phyloP scores from a whole-genome alignment of 2,888 invertebrate genomes.

The Clunio marinus region DNA sequence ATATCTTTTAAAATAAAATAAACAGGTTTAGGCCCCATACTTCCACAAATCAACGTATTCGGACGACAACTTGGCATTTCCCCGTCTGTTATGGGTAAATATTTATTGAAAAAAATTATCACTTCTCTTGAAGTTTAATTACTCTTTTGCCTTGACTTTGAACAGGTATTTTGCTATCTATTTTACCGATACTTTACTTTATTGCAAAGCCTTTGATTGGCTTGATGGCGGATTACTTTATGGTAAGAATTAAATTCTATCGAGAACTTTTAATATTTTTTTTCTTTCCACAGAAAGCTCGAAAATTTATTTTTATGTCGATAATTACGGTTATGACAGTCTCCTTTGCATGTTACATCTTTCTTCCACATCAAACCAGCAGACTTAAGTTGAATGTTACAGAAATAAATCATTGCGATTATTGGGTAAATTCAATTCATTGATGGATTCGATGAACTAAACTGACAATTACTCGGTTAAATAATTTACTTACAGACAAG shows the following conservation, averaged over 20 bases:
- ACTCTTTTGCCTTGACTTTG: not conserved
- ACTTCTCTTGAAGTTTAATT: too few relatives aligned
- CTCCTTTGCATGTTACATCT: conserved; percentile 66
- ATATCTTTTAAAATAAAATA: conserved; percentile 38
- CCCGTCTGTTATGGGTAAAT: conserved; percentile 67
- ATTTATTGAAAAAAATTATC: too few relatives aligned
- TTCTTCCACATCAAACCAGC: conserved; percentile 54
- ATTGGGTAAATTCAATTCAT: conserved; percentile 16
- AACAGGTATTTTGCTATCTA: conserved; percentile 48
- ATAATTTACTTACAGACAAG: not conserved
- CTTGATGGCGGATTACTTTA: conserved; percentile 68
- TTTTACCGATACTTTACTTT: conserved; percentile 71
- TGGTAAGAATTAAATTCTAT: conserved; percentile 49
- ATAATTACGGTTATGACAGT: conserved; percentile 62
- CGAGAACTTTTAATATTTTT: not conserved
- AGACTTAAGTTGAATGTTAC: conserved; percentile 41
- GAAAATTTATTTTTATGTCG: conserved; percentile 68
- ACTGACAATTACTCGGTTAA: not conserved
- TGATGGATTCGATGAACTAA: too few relatives aligned
- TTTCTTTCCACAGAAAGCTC: conserved; percentile 50
- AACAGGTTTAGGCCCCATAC: conserved; percentile 74
- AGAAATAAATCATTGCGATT: conserved; percentile 12
- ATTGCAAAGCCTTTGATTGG: conserved; percentile 73
- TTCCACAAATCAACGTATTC: conserved; percentile 73
- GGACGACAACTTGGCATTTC: conserved; percentile 75